Evolutionary conservation across 1,140 invertebrate species (phyloP).

Genomic region (Sitophilus oryzae): DNA sequence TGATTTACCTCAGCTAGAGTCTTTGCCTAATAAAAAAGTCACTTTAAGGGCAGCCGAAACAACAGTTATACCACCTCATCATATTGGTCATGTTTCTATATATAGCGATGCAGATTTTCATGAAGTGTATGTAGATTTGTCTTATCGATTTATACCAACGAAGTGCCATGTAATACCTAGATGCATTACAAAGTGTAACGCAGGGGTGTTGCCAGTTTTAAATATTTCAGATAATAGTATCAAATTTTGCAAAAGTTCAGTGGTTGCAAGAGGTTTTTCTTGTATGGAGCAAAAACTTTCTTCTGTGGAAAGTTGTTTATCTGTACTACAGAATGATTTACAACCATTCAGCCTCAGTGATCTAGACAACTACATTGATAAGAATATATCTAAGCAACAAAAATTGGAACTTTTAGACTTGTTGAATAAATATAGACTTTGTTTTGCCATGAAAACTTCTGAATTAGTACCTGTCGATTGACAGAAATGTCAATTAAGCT

Average conservation of each 20-base stretch:
- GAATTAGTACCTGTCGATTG: too few relatives aligned
- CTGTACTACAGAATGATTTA: too few relatives aligned
- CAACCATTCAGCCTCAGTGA: too few relatives aligned
- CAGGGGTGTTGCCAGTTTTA: not conserved
- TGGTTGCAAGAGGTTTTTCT: conserved; percentile 1
- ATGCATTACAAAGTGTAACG: not conserved
- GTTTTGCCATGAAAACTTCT: too few relatives aligned
- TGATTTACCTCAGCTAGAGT: conserved; percentile 19
- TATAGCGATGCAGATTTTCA: too few relatives aligned
- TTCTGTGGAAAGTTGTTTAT: too few relatives aligned
- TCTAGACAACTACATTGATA: too few relatives aligned
- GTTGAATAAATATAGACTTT: too few relatives aligned
- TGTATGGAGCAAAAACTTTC: too few relatives aligned
- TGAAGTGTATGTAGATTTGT: conserved; percentile 7
- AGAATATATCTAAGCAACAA: too few relatives aligned
- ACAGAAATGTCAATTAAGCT: too few relatives aligned
- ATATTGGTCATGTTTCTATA: conserved; percentile 2
- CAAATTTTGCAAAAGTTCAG: not conserved
- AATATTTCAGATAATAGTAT: conserved; percentile 4
- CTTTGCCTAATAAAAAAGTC: conserved; percentile 17
- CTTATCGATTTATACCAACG: not conserved
- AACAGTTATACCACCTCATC: conserved; percentile 13
- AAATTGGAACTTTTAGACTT: too few relatives aligned
- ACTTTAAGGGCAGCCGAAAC: conserved; percentile 14
- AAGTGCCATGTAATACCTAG: conserved; percentile 1